Percentiles rank a stretch among this genome's conserved stretches.
phyloP scores from a whole-genome alignment of 2,888 invertebrate species.

The Heliconius aoede region DNA sequence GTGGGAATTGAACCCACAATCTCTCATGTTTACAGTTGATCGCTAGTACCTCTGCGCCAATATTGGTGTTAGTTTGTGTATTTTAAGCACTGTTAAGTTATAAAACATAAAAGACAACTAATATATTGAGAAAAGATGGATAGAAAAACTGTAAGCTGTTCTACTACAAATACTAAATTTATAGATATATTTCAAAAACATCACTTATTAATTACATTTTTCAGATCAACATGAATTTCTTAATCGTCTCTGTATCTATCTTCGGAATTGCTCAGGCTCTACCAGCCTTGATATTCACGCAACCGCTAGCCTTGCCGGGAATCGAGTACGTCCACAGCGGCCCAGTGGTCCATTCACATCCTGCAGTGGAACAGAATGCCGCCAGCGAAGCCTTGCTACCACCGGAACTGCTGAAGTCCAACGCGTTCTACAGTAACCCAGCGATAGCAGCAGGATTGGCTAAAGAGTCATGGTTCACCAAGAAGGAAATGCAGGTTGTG shows the following conservation, averaged over 20 bases:
- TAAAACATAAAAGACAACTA: too few relatives aligned
- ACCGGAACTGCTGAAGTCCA: conserved; percentile 85
- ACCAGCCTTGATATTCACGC: conserved; percentile 76
- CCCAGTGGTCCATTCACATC: conserved; percentile 83
- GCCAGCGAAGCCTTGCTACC: conserved; percentile 89
- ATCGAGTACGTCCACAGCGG: conserved; percentile 76
- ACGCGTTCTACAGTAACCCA: conserved; percentile 90
- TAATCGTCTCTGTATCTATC: conserved; percentile 64
- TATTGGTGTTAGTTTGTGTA: too few relatives aligned
- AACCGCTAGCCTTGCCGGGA: conserved; percentile 73
- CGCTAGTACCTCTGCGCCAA: too few relatives aligned
- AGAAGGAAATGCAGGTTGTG: conserved; percentile 90
- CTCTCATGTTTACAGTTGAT: too few relatives aligned
- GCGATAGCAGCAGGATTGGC: conserved; percentile 88
- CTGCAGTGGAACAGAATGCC: conserved; percentile 88
- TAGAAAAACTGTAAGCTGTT: too few relatives aligned
- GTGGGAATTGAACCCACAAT: too few relatives aligned
- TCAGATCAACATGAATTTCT: conserved; percentile 60
- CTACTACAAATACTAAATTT: too few relatives aligned
- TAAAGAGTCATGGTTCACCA: conserved; percentile 90
- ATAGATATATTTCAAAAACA: not conserved
- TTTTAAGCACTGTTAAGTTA: too few relatives aligned
- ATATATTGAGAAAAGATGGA: not conserved
- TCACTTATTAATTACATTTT: not conserved
- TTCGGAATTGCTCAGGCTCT: conserved; percentile 74